Evolutionary conservation across 2,113 vertebrate species (phyloP).

Genomic region (Mormyrus lacerda): DNA sequence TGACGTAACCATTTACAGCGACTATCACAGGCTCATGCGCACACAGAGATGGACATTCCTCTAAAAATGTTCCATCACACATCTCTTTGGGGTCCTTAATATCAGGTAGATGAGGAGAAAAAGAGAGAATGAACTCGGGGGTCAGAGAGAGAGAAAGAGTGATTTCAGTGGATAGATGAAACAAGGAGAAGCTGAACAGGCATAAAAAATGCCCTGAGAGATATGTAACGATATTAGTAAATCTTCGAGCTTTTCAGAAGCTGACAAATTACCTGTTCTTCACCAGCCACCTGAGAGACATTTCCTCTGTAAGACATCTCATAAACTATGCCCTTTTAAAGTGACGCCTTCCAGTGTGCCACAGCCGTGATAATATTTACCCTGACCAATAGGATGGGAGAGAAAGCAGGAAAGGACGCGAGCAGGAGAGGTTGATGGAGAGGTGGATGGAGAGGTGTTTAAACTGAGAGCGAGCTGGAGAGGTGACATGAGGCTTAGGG

Average conservation of each 20-base stretch:
- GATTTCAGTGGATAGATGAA: not conserved
- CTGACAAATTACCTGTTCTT: not conserved
- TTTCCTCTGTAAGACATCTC: not conserved
- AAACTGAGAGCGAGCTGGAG: slow-evolving; percentile 1
- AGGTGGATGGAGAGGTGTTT: not conserved
- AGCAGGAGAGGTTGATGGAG: not conserved
- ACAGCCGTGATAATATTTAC: not conserved
- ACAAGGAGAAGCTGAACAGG: not conserved
- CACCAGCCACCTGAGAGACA: not conserved
- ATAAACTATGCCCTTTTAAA: not conserved
- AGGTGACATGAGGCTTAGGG: slow-evolving; percentile 22
- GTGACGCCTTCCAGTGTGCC: not conserved
- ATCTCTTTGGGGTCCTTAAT: not conserved
- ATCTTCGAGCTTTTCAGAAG: not conserved
- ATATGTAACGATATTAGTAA: not conserved
- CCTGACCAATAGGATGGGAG: not conserved
- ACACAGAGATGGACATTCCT: not conserved
- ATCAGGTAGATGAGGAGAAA: not conserved
- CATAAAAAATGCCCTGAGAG: not conserved
- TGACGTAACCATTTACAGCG: not conserved
- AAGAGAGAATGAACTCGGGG: not conserved
- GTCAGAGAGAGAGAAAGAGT: not conserved
- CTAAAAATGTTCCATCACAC: not conserved
- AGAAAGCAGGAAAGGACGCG: not conserved
- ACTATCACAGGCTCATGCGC: not conserved